Percentiles rank a stretch among this genome's conserved stretches.
Evolutionary conservation across 2,888 invertebrate genomes (phyloP).

Genomic region (Autographa pulchrina): DNA sequence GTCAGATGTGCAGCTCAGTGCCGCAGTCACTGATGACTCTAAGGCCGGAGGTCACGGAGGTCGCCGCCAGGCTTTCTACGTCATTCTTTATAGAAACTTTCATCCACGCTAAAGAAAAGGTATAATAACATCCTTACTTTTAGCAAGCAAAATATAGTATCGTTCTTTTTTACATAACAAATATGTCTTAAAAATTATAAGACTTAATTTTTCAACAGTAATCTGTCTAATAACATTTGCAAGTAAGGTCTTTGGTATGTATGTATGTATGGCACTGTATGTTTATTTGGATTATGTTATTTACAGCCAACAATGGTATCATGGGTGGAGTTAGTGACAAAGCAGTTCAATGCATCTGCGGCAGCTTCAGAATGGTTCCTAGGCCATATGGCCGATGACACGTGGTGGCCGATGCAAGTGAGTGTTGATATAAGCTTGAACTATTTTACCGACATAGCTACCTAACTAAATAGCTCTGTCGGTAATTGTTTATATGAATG

Average conservation of each 20-base stretch:
- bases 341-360: constrained; percentile 97
- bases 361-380: constrained; percentile 97
- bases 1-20: constrained; percentile 98
- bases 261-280: too few species aligned
- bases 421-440: constrained; percentile 28
- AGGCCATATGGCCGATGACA: constrained; percentile 97
- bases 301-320: constrained; percentile 97
- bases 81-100: constrained; percentile 99
- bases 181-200: too few species aligned
- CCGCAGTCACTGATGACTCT: constrained; percentile 96
- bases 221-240: too few species aligned
- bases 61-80: constrained; percentile 96
- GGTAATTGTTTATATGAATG: not conserved
- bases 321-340: constrained; percentile 98
- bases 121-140: constrained; percentile 67
- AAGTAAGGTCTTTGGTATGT: too few species aligned
- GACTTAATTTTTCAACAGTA: too few species aligned
- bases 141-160: not conserved
- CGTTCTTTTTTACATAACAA: not conserved
- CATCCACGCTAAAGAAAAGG: constrained; percentile 99
- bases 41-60: constrained; percentile 94
- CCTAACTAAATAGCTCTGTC: not conserved
- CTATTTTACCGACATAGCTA: not conserved
- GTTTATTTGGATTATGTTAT: constrained; percentile 34
- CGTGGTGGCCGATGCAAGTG: constrained; percentile 98